Conservation (phyloP, 2,888 invertebrate genomes). For the Ochlodes sylvanus region DNA sequence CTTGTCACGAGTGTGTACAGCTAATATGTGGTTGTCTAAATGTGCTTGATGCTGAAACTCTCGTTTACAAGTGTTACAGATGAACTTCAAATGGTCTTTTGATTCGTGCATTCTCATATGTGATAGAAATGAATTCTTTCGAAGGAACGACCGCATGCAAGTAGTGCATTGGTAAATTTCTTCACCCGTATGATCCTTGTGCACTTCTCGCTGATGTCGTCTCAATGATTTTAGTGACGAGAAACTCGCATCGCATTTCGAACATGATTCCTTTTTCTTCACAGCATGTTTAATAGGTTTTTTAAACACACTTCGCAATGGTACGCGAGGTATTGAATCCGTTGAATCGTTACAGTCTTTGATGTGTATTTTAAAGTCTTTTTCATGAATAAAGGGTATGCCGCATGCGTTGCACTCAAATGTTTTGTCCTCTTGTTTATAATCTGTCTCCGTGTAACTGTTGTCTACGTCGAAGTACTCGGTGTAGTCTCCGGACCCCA, state of each 20-base stretch:
- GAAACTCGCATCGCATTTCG: conserved; percentile 31
- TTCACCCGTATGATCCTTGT: conserved; percentile 28
- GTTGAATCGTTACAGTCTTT: conserved; percentile 34
- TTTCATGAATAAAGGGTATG: conserved; percentile 13
- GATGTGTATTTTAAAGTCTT: conserved; percentile 23
- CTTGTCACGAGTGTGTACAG: conserved; percentile 73
- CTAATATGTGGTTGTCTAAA: conserved; percentile 79
- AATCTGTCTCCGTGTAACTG: conserved; percentile 13
- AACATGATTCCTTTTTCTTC: conserved; percentile 29
- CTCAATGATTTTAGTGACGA: conserved; percentile 9
- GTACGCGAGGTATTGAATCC: conserved; percentile 11
- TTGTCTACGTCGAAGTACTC: conserved; percentile 26
- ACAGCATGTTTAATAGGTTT: conserved; percentile 10
- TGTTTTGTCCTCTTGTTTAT: conserved; percentile 40
- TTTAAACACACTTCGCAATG: neutral
- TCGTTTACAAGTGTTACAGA: conserved; percentile 69
- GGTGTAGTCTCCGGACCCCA: conserved; percentile 18
- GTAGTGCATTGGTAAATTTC: conserved; percentile 60
- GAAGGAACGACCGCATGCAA: conserved; percentile 69
- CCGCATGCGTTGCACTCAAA: conserved; percentile 32
- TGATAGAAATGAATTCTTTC: conserved; percentile 58
- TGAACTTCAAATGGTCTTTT: conserved; percentile 56
- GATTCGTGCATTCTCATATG: conserved; percentile 66
- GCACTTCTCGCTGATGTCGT: conserved; percentile 18
- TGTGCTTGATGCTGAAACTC: conserved; percentile 85